A percentile compares a stretch with the other conserved stretches of the same genome.
Conservation (phyloP, 2,797 vertebrate genomes). For the Hippopotamyrus pictus region DNA sequence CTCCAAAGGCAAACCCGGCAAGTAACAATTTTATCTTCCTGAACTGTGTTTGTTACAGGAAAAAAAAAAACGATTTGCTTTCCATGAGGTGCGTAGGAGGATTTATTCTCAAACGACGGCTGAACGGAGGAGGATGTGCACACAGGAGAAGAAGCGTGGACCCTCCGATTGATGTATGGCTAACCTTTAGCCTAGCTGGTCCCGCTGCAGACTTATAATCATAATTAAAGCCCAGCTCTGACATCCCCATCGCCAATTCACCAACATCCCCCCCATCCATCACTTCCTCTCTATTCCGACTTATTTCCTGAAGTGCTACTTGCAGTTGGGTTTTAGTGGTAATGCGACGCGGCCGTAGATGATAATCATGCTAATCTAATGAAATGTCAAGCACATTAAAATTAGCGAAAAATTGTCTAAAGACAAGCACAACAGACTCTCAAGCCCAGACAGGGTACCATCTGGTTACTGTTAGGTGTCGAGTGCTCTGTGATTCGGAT, state of each 20-base stretch:
- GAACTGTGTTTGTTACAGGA: constrained; percentile 7
- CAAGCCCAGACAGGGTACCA: neutral
- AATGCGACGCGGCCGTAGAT: neutral
- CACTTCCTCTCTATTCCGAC: neutral
- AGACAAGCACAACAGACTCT: neutral
- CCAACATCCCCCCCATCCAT: neutral
- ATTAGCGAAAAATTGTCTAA: constrained; percentile 19
- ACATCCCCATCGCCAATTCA: neutral
- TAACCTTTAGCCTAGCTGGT: neutral
- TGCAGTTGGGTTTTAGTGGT: constrained; percentile 14
- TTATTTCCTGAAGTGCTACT: constrained; percentile 18
- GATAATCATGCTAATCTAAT: constrained; percentile 29
- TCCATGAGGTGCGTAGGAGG: neutral
- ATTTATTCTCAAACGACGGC: neutral
- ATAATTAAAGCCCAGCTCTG: neutral
- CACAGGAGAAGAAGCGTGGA: neutral
- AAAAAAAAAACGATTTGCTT: neutral
- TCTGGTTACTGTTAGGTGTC: neutral
- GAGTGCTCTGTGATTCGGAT: neutral
- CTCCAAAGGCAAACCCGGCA: neutral
- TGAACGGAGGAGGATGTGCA: neutral
- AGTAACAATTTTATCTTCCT: constrained; percentile 20
- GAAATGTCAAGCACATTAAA: constrained; percentile 35
- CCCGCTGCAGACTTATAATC: neutral
- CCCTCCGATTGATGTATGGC: neutral